Conservation (phyloP, 2,113 vertebrate species). For the Psettodes erumei region DNA sequence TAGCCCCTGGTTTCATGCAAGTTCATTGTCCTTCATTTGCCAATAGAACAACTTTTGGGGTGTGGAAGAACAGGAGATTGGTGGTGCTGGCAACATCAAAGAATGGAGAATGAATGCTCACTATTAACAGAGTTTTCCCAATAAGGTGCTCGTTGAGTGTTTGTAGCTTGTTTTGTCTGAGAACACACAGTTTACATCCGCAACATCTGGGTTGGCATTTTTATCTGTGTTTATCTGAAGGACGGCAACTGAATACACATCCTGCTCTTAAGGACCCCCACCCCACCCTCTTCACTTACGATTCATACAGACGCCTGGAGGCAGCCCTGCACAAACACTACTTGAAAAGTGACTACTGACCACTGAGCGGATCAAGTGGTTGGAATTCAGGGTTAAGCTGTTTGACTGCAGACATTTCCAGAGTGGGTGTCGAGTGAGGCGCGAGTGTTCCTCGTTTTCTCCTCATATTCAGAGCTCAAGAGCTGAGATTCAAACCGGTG, state of each 20-base stretch:
- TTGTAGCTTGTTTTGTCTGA: background rate
- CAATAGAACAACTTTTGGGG: background rate
- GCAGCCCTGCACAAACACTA: background rate
- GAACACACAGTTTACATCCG: background rate
- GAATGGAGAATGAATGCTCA: too few species aligned
- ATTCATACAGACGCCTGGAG: background rate
- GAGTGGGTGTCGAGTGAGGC: background rate
- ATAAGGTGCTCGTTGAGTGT: background rate
- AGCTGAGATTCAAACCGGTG: background rate
- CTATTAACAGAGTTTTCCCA: too few species aligned
- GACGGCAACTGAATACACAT: background rate
- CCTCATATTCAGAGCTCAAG: conserved; percentile 3
- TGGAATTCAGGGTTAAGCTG: background rate
- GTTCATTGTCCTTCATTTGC: background rate
- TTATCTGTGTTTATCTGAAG: background rate
- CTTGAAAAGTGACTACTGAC: background rate
- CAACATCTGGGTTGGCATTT: background rate
- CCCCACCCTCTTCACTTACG: too few species aligned
- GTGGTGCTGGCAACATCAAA: too few species aligned
- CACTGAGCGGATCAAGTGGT: conserved; percentile 2
- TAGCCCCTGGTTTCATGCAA: background rate
- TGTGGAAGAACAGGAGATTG: background rate
- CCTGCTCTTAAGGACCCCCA: background rate
- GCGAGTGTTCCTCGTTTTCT: conserved; percentile 9
- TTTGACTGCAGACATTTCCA: background rate